Percentiles rank a stretch among this genome's conserved stretches.
phyloP scores from a whole-genome alignment of 92 coral and sea anemone genomes.

The Zoanthus sociatus region DNA sequence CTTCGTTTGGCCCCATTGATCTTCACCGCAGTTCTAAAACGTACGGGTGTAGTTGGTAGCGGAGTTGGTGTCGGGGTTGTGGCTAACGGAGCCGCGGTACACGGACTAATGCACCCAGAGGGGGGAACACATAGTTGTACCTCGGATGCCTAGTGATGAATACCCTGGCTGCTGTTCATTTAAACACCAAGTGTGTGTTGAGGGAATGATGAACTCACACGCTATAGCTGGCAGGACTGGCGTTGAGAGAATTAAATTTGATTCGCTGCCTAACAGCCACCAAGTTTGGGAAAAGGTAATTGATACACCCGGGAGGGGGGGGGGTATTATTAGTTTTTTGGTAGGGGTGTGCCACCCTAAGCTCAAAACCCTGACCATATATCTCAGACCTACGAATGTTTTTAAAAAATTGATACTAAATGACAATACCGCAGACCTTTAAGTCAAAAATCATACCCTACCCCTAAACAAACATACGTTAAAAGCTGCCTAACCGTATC shows the following conservation, averaged over 20 bases:
- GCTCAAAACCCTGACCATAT: too few species aligned
- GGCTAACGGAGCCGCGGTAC: slow-evolving; percentile 82
- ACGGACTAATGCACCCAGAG: slow-evolving; percentile 95
- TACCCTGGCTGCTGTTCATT: slow-evolving; percentile 84
- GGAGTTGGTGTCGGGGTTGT: slow-evolving; percentile 93
- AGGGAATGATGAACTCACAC: slow-evolving; percentile 88
- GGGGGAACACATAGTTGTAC: slow-evolving; percentile 91
- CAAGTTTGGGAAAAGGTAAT: slow-evolving; percentile 86
- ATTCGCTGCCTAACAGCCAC: slow-evolving; percentile 74
- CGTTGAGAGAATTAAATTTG: slow-evolving; percentile 63
- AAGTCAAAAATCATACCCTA: too few species aligned
- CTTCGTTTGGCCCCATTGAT: slow-evolving; percentile 97
- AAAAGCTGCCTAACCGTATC: too few species aligned
- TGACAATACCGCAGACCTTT: too few species aligned
- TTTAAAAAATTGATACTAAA: too few species aligned
- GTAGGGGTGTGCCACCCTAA: too few species aligned
- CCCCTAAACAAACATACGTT: too few species aligned
- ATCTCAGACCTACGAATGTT: too few species aligned
- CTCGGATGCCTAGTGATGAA: slow-evolving; percentile 79
- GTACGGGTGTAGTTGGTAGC: slow-evolving; percentile 90
- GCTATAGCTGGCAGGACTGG: slow-evolving; percentile 89
- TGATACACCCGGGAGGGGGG: too few species aligned
- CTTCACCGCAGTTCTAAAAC: slow-evolving; percentile 73
- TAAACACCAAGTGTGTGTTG: slow-evolving; percentile 83
- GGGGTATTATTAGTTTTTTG: too few species aligned